A percentile compares a stretch with the other conserved stretches of the same genome.
Conservation (phyloP, 2,888 invertebrate species). For the Athetis lepigone region DNA sequence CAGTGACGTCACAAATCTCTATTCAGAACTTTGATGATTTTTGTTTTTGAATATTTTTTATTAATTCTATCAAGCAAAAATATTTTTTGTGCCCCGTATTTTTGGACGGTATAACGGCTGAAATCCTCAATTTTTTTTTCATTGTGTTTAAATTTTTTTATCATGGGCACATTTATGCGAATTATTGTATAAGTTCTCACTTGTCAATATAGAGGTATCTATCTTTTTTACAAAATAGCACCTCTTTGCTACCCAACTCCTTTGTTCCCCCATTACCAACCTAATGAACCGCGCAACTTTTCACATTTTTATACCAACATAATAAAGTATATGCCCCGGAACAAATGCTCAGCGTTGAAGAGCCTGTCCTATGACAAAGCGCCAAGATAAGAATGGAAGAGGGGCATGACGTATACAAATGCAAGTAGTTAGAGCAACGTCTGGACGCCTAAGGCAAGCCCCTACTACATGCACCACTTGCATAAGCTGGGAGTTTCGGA, state of each 20-base stretch:
- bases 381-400: constrained; percentile 52
- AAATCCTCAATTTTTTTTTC: no score
- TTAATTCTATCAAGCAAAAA: no score
- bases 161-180: no score
- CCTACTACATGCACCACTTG: constrained; percentile 39
- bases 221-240: no score
- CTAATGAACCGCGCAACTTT: constrained; percentile 11
- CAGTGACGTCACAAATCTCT: no score
- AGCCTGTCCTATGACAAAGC: constrained; percentile 58
- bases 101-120: no score
- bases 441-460: constrained; percentile 40
- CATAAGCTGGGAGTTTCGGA: constrained; percentile 8
- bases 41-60: no score
- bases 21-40: no score
- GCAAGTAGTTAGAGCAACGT: constrained; percentile 56
- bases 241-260: background rate
- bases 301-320: constrained; percentile 33
- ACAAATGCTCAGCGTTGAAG: constrained; percentile 43
- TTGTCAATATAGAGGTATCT: no score
- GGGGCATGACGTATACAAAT: constrained; percentile 58
- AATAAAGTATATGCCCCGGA: constrained; percentile 35
- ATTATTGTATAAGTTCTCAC: no score
- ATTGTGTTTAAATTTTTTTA: no score
- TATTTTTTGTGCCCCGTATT: no score
- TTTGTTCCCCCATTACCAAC: constrained; percentile 14